Evolutionary conservation across 2,113 vertebrate species (phyloP), one percentile per base, ranked within the genome.

Genomic region (Oreochromis tanganicae): DNA sequence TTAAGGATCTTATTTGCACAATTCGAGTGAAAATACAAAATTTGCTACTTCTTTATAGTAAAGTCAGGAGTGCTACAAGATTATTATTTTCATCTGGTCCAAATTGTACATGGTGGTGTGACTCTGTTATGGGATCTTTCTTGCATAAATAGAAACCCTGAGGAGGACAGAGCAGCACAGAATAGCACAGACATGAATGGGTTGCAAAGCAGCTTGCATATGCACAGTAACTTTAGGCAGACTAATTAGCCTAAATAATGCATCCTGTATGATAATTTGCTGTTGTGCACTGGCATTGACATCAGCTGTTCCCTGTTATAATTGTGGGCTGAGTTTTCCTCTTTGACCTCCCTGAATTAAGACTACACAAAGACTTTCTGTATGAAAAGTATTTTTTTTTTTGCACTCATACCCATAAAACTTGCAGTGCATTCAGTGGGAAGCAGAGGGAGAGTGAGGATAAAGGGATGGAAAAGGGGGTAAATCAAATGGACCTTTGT

Each of bases 401-500:
- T 56, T 56, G 24, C 8, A 43, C 27, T 13, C 17, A 48, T 14
- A 59, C 57, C 46, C 34, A 17, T 82, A 38, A 41, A 83, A 48
- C 17, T 19, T 79, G 3, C 24, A 85, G 46, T n/a, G 19, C 29
- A 78, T 78, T 29, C 7, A 16, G 79, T 6, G 17, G 5, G 52
- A 87, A 84, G 84, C 54, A 61, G 38, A 46, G 43, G 66, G 6
- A 61, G 71, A 57, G 9, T 13, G 46, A 8, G 57, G 61, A 41
- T 38, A 4, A 59, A 57, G 41, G 43, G 27, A 9, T 24, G 8
- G 9, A 27, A 21, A 68, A 12, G 8, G 16, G 43, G 78, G 59
- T 17, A 73, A 80, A 73, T 94, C 73, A 95, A 93, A 84, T 21
- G 68, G 86, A 87, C 89, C 90, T 90, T 95, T 94, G 92, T 94